Percentiles rank a stretch among this genome's conserved stretches.
phyloP scores from a whole-genome alignment of 2,113 vertebrate genomes.

The Malaclemys terrapin region DNA sequence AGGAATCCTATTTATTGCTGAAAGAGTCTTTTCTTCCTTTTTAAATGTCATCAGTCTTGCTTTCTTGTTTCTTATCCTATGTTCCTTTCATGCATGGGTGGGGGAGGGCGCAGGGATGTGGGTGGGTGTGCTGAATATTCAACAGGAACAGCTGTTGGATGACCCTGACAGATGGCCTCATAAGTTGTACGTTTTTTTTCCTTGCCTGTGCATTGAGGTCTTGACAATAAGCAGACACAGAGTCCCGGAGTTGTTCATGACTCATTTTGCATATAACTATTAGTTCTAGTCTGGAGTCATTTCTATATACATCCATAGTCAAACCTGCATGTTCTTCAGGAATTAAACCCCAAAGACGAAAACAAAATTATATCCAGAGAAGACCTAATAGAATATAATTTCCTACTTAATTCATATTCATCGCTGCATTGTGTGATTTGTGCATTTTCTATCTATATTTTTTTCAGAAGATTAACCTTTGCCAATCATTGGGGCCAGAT shows the following conservation, averaged over 20 bases:
- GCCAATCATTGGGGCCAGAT: neutral
- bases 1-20: constrained; percentile 25
- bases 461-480: rapidly evolving
- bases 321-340: rapidly evolving
- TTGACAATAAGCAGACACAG: constrained; percentile 64
- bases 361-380: neutral
- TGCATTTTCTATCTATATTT: neutral
- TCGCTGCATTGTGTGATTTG: neutral
- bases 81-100: constrained; percentile 53
- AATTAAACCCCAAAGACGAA: neutral
- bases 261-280: constrained; percentile 46
- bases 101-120: constrained; percentile 49
- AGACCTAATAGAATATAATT: neutral
- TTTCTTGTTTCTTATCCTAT: constrained; percentile 47
- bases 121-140: constrained; percentile 66
- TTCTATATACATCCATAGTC: neutral
- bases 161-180: constrained; percentile 71
- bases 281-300: neutral
- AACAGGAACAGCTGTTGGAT: constrained; percentile 75
- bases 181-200: constrained; percentile 62
- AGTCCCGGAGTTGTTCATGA: constrained; percentile 47
- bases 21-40: neutral
- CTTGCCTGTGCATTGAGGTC: constrained; percentile 27
- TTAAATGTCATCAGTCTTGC: constrained; percentile 58
- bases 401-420: neutral